Evolutionary conservation across 30 jellyfish, hydroid and myxozoan species (phyloP), one percentile per base, ranked within the genome.

Genomic region (Morbakka virulenta): DNA sequence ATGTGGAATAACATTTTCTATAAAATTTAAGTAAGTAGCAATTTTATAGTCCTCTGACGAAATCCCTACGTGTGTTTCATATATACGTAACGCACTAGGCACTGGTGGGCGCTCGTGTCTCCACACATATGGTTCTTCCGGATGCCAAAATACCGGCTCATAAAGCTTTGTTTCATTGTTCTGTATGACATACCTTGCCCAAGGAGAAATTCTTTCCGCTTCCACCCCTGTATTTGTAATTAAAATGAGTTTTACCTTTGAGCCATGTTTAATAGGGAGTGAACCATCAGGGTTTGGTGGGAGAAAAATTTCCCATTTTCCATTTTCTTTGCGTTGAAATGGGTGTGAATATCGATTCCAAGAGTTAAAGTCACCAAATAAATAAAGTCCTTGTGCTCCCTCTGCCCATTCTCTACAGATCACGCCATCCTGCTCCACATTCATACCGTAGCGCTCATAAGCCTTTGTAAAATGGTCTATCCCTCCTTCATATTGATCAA

Each of bases 41-140:
- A 87, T 94, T 21, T 57, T 74, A 75, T 87, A 82, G 22, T 79
- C 96, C 64, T 86, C 99, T 0, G 99, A 93, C 22, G 99, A 78
- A 26, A 93, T 93, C n/a, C 99, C 99, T 52, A 93, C 93, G 52
- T 93, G 99, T 3, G 97, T 66, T 65, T 93, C 99, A 64, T 93
- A 93, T 13, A 93, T 86, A 31, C 96, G 64, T 0, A 93, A 80
- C 27, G 76, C 66, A 28, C 67, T 62, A 26, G 64, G 77, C 24
- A 67, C 49, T 29, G 74, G 67, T 25, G 96, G 96, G 49, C 96
- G 61, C 33, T 33, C 31, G 62, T 74, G 57, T 27, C 67, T 35
- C 85, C 87, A 93, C 31, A 28, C 48, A 82, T 86, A 85, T 27
- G 67, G 80, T 24, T 51, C 69, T 64, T 52, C 69, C 3, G 96